Percentiles rank a stretch among this genome's conserved stretches.
phyloP scores from a whole-genome alignment of 2,113 vertebrate species.

The Rhea pennata region DNA sequence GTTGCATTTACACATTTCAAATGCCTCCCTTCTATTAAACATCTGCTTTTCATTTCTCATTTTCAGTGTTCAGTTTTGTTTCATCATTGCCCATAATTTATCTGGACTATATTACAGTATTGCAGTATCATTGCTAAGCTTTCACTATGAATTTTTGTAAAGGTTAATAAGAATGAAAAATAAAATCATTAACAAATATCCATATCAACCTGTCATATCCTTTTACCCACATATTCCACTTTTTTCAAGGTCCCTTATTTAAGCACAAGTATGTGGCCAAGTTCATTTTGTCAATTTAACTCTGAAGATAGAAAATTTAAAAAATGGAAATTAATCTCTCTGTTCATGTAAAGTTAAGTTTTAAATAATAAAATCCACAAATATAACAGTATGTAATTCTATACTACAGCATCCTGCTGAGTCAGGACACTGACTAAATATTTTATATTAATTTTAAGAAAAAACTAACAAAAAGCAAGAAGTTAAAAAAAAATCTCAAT shows the following conservation, averaged over 20 bases:
- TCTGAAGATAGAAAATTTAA: neutral
- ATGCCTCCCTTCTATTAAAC: neutral
- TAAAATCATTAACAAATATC: neutral
- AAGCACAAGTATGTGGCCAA: neutral
- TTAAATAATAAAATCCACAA: neutral
- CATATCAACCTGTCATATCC: neutral
- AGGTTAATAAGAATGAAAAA: slow-evolving; percentile 16
- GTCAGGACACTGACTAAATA: neutral
- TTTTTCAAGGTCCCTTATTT: neutral
- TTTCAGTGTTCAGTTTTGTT: neutral
- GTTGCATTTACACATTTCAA: neutral
- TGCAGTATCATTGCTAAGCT: neutral
- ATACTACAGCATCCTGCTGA: neutral
- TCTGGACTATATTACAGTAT: neutral
- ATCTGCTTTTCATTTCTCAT: neutral
- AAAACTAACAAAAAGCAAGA: neutral
- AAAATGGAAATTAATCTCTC: neutral
- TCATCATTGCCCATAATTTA: neutral
- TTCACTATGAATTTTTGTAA: neutral
- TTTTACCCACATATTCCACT: neutral
- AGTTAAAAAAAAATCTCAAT: neutral
- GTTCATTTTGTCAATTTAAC: neutral
- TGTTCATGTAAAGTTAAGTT: neutral
- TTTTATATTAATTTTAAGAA: neutral
- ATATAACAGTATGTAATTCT: neutral